phyloP scores from a whole-genome alignment of 2,797 vertebrate genomes.

The Sebastes alutus region DNA sequence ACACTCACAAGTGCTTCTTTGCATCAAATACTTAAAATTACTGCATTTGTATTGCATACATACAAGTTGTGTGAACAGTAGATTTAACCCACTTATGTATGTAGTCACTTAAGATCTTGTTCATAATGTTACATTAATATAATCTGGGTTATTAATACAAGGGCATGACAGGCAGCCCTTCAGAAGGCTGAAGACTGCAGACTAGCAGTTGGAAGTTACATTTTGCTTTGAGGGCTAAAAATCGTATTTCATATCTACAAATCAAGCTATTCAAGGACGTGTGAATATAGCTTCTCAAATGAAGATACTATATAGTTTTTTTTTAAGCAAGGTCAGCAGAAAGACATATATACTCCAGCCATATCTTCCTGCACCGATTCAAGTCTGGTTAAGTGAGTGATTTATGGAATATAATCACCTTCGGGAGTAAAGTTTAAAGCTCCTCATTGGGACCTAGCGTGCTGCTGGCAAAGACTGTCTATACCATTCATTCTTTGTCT shows the following conservation, averaged over 20 bases:
- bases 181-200: background rate
- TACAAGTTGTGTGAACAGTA: background rate
- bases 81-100: background rate
- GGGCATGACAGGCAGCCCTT: background rate
- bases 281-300: conserved; percentile 15
- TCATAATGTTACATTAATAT: background rate
- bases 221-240: conserved; percentile 39
- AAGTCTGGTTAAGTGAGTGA: conserved; percentile 43
- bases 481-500: background rate
- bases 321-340: conserved; percentile 49
- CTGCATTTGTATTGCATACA: background rate
- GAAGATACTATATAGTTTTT: conserved; percentile 12
- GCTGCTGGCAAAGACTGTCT: conserved; percentile 4
- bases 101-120: background rate
- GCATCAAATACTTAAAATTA: background rate
- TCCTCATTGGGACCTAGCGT: conserved; percentile 9
- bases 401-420: conserved; percentile 51
- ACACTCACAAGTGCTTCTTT: background rate
- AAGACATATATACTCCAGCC: conserved; percentile 3
- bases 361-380: conserved; percentile 27
- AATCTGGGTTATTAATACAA: background rate
- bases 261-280: conserved; percentile 42
- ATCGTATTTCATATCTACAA: conserved; percentile 31
- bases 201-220: conserved; percentile 27
- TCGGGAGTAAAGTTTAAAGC: conserved; percentile 15